These are phyloP conservation scores for Tupiocoris notatus DNA, from an alignment of 2,888 invertebrate species.

Conservation along the genomic window DNA sequence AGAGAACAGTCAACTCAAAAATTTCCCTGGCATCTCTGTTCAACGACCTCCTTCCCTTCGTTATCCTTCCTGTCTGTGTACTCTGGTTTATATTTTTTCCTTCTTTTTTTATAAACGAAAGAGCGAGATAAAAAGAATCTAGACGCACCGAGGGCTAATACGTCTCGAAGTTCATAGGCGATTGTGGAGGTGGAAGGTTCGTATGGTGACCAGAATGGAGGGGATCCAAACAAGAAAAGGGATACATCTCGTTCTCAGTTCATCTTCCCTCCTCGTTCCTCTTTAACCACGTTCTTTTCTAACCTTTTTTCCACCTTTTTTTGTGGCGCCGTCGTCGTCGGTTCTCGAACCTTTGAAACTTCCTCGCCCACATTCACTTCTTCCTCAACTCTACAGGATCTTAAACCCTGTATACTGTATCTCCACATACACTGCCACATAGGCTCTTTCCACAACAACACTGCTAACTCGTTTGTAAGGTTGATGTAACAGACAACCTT, in stretches of 20 bases:
- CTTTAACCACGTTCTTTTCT: background rate
- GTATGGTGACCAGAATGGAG: background rate
- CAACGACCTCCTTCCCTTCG: background rate
- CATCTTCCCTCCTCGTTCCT: background rate
- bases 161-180: background rate
- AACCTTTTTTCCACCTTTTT: slow-evolving; percentile 10
- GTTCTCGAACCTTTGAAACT: slow-evolving; percentile 25
- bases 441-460: background rate
- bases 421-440: background rate
- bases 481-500: background rate
- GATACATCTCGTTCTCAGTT: background rate
- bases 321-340: slow-evolving; percentile 33
- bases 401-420: too few relatives aligned
- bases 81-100: background rate
- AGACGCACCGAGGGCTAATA: background rate
- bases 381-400: too few relatives aligned
- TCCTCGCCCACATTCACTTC: background rate
- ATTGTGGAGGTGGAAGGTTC: background rate
- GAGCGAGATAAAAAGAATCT: background rate
- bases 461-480: background rate
- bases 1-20: background rate
- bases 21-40: background rate
- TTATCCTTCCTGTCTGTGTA: background rate
- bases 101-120: background rate
- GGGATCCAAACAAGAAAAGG: background rate